Percentiles rank a stretch among this genome's conserved stretches.
phyloP scores from a whole-genome alignment of 2,888 invertebrate genomes.

The Antheraea assamensis region DNA sequence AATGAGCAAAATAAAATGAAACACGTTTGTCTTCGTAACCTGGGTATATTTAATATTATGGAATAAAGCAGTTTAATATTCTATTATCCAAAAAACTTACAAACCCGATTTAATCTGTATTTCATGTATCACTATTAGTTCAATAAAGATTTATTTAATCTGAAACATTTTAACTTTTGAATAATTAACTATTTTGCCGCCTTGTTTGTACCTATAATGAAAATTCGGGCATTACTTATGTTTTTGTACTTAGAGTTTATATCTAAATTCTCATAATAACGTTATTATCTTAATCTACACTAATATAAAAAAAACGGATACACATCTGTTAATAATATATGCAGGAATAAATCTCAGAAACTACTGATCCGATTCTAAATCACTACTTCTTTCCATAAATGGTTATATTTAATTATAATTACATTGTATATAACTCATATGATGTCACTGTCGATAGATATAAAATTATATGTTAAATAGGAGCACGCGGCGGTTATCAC shows the following conservation, averaged over 20 bases:
- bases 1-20: neutral
- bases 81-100: neutral
- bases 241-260: no score
- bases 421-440: neutral
- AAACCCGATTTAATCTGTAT: neutral
- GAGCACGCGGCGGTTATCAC: slow-evolving; percentile 93
- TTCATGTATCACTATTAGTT: neutral
- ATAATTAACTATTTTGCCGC: no score
- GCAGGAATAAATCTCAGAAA: no score
- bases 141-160: neutral
- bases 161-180: no score
- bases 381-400: neutral
- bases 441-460: neutral
- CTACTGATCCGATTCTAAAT: no score
- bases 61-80: neutral
- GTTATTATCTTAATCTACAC: no score
- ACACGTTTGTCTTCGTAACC: neutral
- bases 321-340: no score
- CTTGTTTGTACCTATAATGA: no score
- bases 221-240: no score
- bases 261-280: no score
- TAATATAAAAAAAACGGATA: no score
- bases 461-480: slow-evolving; percentile 58
- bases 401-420: neutral
- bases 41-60: neutral